These are phyloP conservation scores for Chromobotia macracanthus DNA, from an alignment of 2,797 vertebrate genomes.

Conservation along the genomic window DNA sequence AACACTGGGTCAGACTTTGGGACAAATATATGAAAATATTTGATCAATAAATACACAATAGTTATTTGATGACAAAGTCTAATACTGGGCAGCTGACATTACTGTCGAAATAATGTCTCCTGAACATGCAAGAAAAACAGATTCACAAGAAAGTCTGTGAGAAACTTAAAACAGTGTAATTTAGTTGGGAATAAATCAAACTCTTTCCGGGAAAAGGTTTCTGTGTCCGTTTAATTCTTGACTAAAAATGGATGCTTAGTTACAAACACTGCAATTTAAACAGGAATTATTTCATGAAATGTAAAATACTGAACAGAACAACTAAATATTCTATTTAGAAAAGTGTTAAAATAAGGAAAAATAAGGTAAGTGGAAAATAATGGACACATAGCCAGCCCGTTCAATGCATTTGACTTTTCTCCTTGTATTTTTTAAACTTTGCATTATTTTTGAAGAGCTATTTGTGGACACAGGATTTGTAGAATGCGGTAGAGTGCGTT, in stretches of 20 bases:
- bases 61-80: background rate
- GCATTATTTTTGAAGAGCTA: background rate
- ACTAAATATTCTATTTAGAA: slow-evolving; percentile 8
- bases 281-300: slow-evolving; percentile 5
- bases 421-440: background rate
- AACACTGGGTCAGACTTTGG: background rate
- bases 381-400: background rate
- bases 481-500: background rate
- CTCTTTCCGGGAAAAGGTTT: background rate
- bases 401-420: background rate
- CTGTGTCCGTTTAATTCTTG: background rate
- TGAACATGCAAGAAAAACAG: background rate
- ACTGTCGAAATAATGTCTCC: background rate
- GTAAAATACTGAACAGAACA: background rate
- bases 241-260: slow-evolving; percentile 21
- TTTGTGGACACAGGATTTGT: background rate
- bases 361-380: background rate
- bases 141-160: background rate
- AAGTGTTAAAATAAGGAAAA: background rate
- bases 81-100: background rate
- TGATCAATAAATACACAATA: background rate
- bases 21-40: background rate
- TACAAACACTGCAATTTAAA: slow-evolving; percentile 7
- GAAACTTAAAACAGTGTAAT: background rate
- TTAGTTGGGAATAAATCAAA: background rate